These are phyloP conservation scores for Procambarus clarkii DNA, from an alignment of 1,140 invertebrate genomes.

Conservation along the genomic window DNA sequence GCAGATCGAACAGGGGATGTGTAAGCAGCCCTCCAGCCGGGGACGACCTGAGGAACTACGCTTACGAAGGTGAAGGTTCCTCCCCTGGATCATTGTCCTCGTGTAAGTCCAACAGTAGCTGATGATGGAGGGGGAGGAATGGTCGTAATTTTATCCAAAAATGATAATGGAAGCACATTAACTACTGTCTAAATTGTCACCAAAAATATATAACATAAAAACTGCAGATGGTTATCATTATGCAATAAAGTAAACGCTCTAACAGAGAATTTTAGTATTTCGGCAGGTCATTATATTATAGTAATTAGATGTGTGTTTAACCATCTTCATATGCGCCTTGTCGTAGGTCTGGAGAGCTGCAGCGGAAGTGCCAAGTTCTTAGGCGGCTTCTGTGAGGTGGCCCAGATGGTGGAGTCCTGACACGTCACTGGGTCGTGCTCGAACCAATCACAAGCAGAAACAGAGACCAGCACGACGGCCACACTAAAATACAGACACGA, in stretches of 20 bases:
- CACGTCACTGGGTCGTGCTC: conserved; percentile 13
- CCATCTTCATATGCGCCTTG: neutral
- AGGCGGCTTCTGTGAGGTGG: conserved; percentile 43
- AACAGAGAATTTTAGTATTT: too few relatives aligned
- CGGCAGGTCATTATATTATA: too few relatives aligned
- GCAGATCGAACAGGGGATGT: neutral
- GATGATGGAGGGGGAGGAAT: too few relatives aligned
- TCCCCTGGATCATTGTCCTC: conserved; percentile 32
- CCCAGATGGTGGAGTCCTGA: conserved; percentile 47
- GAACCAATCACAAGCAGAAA: neutral
- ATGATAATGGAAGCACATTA: too few relatives aligned
- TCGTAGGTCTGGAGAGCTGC: conserved; percentile 46
- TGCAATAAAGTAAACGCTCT: too few relatives aligned
- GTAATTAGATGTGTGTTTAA: too few relatives aligned
- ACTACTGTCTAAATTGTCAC: too few relatives aligned
- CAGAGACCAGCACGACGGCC: neutral
- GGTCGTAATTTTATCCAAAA: too few relatives aligned
- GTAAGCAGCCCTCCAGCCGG: conserved; percentile 17
- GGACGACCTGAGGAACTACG: conserved; percentile 28
- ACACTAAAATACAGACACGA: neutral
- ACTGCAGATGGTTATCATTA: too few relatives aligned
- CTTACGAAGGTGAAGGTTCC: conserved; percentile 33
- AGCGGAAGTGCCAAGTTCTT: conserved; percentile 45
- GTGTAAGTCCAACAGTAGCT: conserved; percentile 6
- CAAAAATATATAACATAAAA: too few relatives aligned